Evolutionary conservation across 2,113 vertebrate genomes (phyloP).

Genomic region (Maccullochella peelii): DNA sequence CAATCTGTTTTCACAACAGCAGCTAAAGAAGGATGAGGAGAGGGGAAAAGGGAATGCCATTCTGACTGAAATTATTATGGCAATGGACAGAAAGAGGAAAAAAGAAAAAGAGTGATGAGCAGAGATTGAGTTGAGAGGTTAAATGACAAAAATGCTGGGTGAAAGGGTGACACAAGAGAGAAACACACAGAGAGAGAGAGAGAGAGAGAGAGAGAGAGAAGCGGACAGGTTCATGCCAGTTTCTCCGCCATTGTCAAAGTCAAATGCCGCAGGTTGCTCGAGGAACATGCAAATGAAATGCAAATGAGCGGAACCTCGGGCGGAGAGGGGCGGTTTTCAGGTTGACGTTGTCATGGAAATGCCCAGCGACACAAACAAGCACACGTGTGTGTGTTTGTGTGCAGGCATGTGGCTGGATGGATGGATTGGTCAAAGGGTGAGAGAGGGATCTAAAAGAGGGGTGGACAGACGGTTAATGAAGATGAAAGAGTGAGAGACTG

Average conservation of each 20-base stretch:
- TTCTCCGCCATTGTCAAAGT: slow-evolving; percentile 79
- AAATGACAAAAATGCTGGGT: slow-evolving; percentile 26
- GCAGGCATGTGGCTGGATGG: slow-evolving; percentile 45
- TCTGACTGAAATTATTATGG: slow-evolving; percentile 22
- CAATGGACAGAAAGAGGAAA: slow-evolving; percentile 8
- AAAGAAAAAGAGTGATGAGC: slow-evolving; percentile 23
- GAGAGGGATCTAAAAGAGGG: slow-evolving; percentile 40
- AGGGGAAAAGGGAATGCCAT: slow-evolving; percentile 11
- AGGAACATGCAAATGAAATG: slow-evolving; percentile 87
- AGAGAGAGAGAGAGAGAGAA: slow-evolving; percentile 25
- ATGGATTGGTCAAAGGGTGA: slow-evolving; percentile 48
- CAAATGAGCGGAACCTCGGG: slow-evolving; percentile 79
- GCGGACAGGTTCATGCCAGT: slow-evolving; percentile 66
- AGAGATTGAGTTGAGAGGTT: slow-evolving; percentile 47
- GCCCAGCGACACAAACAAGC: slow-evolving; percentile 47
- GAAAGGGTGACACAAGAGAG: slow-evolving; percentile 24
- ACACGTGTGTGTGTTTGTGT: slow-evolving; percentile 14
- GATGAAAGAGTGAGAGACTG: slow-evolving; percentile 56
- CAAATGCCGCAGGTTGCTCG: slow-evolving; percentile 77
- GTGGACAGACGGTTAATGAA: slow-evolving; percentile 66
- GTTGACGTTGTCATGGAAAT: slow-evolving; percentile 84
- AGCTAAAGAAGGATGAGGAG: slow-evolving; percentile 4
- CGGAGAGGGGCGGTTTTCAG: slow-evolving; percentile 73
- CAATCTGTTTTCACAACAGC: slow-evolving; percentile 64
- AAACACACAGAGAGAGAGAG: slow-evolving; percentile 29